Percentiles rank a stretch among this genome's conserved stretches.
Evolutionary conservation across 2,113 vertebrate species (phyloP).

Genomic region (Struthidea cinerea): DNA sequence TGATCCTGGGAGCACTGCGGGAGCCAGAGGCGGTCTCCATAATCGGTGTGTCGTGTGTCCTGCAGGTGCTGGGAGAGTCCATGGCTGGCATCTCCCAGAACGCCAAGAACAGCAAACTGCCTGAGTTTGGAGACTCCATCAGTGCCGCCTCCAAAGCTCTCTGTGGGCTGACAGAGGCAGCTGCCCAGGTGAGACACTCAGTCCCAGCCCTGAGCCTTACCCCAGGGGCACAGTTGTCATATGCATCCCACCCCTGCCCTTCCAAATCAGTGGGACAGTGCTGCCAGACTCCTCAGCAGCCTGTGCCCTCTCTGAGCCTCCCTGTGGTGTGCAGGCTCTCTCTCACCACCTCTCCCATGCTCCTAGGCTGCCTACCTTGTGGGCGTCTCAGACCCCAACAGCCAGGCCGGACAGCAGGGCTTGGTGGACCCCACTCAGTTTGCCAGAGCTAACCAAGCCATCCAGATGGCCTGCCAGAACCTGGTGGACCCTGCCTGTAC

Average conservation of each 20-base stretch:
- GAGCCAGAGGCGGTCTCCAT: background rate
- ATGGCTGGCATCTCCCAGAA: slow-evolving; percentile 98
- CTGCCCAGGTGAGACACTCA: slow-evolving; percentile 81
- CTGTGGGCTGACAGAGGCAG: slow-evolving; percentile 93
- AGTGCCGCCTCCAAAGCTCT: slow-evolving; percentile 91
- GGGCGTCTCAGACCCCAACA: slow-evolving; percentile 92
- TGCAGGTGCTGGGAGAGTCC: slow-evolving; percentile 91
- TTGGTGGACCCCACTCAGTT: slow-evolving; percentile 96
- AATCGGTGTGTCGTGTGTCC: background rate
- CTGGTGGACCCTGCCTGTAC: slow-evolving; percentile 93
- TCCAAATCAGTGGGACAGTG: background rate
- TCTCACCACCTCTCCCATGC: background rate
- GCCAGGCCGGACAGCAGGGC: slow-evolving; percentile 91
- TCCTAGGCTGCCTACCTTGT: slow-evolving; percentile 90
- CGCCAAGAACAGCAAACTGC: slow-evolving; percentile 94
- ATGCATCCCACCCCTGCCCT: background rate
- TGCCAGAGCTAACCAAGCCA: slow-evolving; percentile 93
- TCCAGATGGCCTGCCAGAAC: slow-evolving; percentile 99
- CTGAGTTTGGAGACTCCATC: slow-evolving; percentile 91
- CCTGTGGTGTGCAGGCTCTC: background rate
- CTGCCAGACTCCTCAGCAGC: background rate
- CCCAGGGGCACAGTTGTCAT: background rate
- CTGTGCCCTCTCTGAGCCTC: background rate
- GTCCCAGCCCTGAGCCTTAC: background rate
- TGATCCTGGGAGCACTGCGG: accelerated